Percentiles rank a stretch among this genome's conserved stretches.
phyloP scores from a whole-genome alignment of 2,797 vertebrate species.

The Scyliorhinus canicula region DNA sequence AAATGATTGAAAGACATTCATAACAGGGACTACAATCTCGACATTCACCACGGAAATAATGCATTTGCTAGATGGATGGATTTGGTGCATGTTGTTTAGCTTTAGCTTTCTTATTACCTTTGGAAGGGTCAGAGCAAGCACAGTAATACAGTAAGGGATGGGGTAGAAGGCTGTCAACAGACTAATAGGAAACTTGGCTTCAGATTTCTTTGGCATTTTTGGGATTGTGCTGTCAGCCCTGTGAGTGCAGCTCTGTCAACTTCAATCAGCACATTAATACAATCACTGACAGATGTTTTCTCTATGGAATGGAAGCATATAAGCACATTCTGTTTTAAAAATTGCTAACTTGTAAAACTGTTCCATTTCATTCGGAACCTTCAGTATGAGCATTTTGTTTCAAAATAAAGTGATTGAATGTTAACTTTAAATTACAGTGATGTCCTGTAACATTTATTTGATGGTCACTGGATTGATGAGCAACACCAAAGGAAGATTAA shows the following conservation, averaged over 20 bases:
- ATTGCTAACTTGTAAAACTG: constrained; percentile 48
- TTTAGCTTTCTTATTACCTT: neutral
- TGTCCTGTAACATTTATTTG: neutral
- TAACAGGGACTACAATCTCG: neutral
- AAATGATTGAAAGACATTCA: neutral
- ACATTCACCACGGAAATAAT: neutral
- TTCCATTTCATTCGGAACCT: neutral
- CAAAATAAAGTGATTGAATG: neutral
- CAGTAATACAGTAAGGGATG: constrained; percentile 8
- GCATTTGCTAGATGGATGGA: neutral
- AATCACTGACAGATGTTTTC: constrained; percentile 65
- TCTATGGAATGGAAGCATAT: constrained; percentile 52
- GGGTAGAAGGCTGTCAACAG: constrained; percentile 38
- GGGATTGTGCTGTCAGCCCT: constrained; percentile 41
- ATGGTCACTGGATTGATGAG: neutral
- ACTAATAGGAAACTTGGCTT: constrained; percentile 40
- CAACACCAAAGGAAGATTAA: neutral
- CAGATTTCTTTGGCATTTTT: constrained; percentile 42
- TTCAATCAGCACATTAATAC: constrained; percentile 54
- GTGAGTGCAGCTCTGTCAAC: constrained; percentile 48
- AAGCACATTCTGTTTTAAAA: constrained; percentile 56
- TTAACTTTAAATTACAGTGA: neutral
- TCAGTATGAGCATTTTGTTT: neutral
- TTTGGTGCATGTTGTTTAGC: neutral
- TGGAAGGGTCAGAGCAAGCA: neutral